Evolutionary conservation across 2,888 invertebrate species (phyloP), one percentile per base, ranked within the genome.

Genomic region (Watsonalla binaria): DNA sequence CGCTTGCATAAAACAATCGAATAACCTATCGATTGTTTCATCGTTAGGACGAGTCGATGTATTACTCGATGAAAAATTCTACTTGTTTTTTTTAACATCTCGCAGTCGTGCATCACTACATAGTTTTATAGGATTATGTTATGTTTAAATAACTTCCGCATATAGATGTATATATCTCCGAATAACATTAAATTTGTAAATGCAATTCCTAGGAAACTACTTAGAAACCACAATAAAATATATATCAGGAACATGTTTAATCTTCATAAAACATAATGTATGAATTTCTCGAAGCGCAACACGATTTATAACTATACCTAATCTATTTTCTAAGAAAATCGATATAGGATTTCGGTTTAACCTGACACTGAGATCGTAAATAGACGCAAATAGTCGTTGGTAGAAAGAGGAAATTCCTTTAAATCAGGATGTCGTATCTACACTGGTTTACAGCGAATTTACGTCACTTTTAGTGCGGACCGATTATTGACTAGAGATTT

Each of bases 381-480:
- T 71, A 68, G 59, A 69, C 66, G 72, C 67, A 72, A 70, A 77
- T 73, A 60, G 70, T 65, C 50, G 34, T 46, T 59, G 54, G 58
- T 56, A 50, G 53, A 58, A 60, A 57, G 57, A 57, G 62, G 64
- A 66, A 66, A 63, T 62, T 63, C 60, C 67, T 59, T 67, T 66
- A 70, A 72, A 70, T 74, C 75, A 74, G 78, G 71, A 76, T 79
- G 73, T 61, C 66, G 64, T 64, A 60, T 66, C 66, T 65, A 62
- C 63, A 59, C 53, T 55, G 57, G 63, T 65, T 82, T 80, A 81
- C 67, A 61, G 61, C 72, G 63, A 54, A 68, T 75, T 74, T 70
- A 76, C 60, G 70, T 65, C 61, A 63, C 54, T 65, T 72, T 74
- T 76, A 76, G 42, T 11, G 42, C 42, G 8, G 42, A 11, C 11